Evolutionary conservation across 2,797 vertebrate genomes (phyloP).

Genomic region (Hydrophis major): DNA sequence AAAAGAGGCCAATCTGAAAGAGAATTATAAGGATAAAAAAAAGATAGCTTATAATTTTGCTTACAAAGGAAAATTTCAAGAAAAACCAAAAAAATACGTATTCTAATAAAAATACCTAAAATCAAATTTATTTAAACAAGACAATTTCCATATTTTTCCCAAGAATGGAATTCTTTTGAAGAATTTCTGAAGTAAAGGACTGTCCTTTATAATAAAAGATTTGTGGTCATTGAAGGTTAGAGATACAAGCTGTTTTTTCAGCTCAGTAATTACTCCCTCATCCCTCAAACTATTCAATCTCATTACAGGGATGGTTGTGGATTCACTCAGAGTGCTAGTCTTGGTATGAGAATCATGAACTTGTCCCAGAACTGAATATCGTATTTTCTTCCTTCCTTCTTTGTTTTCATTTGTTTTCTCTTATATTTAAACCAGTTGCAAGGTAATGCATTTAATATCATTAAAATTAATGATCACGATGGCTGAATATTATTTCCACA

Average conservation of each 20-base stretch:
- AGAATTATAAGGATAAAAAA: background rate
- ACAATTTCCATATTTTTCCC: background rate
- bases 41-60: background rate
- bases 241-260: background rate
- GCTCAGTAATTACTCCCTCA: background rate
- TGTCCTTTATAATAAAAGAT: background rate
- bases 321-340: background rate
- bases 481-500: background rate
- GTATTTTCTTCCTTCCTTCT: background rate
- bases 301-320: background rate
- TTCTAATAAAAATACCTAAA: background rate
- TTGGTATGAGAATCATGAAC: background rate
- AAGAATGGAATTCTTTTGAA: background rate
- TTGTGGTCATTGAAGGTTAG: background rate
- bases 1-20: background rate
- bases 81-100: background rate
- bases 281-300: background rate
- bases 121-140: background rate
- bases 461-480: background rate
- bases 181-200: background rate
- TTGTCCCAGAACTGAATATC: background rate
- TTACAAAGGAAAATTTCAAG: background rate
- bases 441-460: background rate
- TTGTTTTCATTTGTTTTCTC: background rate
- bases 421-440: background rate